A percentile compares a stretch with the other conserved stretches of the same genome.
Conservation (phyloP, 2,797 vertebrate species). For the Hephaestus fuliginosus region DNA sequence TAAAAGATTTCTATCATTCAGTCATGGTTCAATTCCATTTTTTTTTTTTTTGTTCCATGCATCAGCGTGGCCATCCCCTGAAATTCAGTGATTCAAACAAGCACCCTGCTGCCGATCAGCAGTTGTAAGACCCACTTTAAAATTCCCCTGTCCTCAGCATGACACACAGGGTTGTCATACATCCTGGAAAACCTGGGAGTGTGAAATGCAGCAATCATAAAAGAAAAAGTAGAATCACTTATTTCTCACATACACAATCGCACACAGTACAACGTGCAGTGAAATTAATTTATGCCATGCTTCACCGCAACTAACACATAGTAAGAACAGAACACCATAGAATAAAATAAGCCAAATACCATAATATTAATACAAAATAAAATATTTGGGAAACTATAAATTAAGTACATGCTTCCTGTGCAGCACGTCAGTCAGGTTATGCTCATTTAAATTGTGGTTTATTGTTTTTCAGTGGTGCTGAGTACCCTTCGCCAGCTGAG, state of each 20-base stretch:
- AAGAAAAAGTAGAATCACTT: too few relatives aligned
- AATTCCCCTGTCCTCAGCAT: background rate
- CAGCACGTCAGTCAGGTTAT: background rate
- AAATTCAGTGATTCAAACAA: background rate
- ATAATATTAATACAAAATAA: too few relatives aligned
- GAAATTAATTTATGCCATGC: too few relatives aligned
- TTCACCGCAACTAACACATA: too few relatives aligned
- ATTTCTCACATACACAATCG: too few relatives aligned
- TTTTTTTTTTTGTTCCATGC: constrained; percentile 1
- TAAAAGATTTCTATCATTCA: constrained; percentile 32
- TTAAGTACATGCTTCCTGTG: background rate
- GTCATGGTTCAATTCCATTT: background rate
- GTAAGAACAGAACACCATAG: too few relatives aligned
- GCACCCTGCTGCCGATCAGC: background rate
- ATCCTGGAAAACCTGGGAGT: background rate
- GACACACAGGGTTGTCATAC: background rate
- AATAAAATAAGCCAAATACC: too few relatives aligned
- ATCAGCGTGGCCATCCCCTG: too few relatives aligned
- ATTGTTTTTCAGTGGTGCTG: constrained; percentile 88
- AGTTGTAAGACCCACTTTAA: background rate
- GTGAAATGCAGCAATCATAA: background rate
- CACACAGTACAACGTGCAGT: too few relatives aligned
- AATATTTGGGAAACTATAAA: background rate
- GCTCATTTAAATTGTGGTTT: constrained; percentile 7
- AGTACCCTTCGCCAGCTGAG: constrained; percentile 92